Conservation (phyloP, 2,888 invertebrate genomes). For the Elegia similella region DNA sequence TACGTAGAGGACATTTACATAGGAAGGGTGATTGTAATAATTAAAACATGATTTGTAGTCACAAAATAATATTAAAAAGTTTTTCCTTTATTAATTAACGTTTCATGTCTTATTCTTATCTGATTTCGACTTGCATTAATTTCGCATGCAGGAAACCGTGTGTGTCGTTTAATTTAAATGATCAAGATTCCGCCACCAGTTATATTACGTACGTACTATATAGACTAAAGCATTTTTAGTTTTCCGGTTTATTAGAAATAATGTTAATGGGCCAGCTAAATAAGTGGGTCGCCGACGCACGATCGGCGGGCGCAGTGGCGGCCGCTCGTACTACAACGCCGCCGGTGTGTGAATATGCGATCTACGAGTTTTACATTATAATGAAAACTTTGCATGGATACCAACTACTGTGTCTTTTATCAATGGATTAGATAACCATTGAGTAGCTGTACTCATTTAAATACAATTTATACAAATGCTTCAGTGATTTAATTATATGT, state of each 20-base stretch:
- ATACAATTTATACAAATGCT: no score
- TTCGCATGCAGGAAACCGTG: conserved; percentile 21
- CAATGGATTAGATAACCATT: no score
- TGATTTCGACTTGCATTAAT: conserved; percentile 20
- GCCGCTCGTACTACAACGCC: neutral
- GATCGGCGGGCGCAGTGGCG: conserved; percentile 10
- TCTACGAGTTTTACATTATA: conserved; percentile 39
- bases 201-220: conserved; percentile 22
- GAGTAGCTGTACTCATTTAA: no score
- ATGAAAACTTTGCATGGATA: conserved; percentile 21
- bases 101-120: neutral
- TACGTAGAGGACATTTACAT: neutral
- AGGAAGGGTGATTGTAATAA: no score
- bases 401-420: no score
- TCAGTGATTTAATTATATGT: neutral
- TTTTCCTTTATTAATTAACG: neutral
- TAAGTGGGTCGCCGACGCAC: conserved; percentile 37
- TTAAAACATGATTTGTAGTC: no score
- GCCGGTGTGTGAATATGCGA: conserved; percentile 35
- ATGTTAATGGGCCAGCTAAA: conserved; percentile 49
- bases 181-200: conserved; percentile 24
- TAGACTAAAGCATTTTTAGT: conserved; percentile 23
- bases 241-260: conserved; percentile 43
- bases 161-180: conserved; percentile 22
- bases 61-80: neutral